Percentiles rank a stretch among this genome's conserved stretches.
Conservation (phyloP, 2,797 vertebrate genomes). For the Sus cebifrons region DNA sequence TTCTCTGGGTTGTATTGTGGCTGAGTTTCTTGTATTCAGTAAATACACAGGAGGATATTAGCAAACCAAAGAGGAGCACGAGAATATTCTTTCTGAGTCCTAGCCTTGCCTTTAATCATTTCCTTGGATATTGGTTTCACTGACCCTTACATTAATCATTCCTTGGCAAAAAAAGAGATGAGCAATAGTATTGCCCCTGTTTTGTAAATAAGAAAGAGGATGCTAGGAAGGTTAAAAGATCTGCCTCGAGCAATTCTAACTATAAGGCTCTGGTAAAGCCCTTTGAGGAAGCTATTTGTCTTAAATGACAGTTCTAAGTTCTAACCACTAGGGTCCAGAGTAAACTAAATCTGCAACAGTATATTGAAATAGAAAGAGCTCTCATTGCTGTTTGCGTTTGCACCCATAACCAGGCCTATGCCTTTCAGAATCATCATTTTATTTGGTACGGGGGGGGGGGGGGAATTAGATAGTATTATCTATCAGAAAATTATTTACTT, state of each 20-base stretch:
- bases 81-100: conserved; percentile 11
- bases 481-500: conserved; percentile 8
- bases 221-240: conserved; percentile 78
- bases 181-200: conserved; percentile 57
- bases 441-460: neutral
- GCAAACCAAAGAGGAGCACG: neutral
- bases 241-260: conserved; percentile 70
- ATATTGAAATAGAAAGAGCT: conserved; percentile 60
- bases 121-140: conserved; percentile 70
- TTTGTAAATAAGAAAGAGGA: conserved; percentile 80
- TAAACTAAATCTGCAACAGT: conserved; percentile 65
- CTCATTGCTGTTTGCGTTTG: conserved; percentile 42
- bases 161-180: conserved; percentile 70
- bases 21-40: conserved; percentile 43
- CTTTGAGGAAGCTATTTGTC: conserved; percentile 80
- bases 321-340: conserved; percentile 53
- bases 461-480: neutral
- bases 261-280: conserved; percentile 58
- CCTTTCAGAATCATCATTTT: neutral
- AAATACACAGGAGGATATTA: conserved; percentile 48
- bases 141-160: conserved; percentile 75
- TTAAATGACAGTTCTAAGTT: conserved; percentile 80
- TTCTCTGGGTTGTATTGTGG: neutral
- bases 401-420: conserved; percentile 28
- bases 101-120: conserved; percentile 75